Percentiles rank a stretch among this genome's conserved stretches.
Conservation (phyloP, 2,888 invertebrate species). For the Aphodius granarius region DNA sequence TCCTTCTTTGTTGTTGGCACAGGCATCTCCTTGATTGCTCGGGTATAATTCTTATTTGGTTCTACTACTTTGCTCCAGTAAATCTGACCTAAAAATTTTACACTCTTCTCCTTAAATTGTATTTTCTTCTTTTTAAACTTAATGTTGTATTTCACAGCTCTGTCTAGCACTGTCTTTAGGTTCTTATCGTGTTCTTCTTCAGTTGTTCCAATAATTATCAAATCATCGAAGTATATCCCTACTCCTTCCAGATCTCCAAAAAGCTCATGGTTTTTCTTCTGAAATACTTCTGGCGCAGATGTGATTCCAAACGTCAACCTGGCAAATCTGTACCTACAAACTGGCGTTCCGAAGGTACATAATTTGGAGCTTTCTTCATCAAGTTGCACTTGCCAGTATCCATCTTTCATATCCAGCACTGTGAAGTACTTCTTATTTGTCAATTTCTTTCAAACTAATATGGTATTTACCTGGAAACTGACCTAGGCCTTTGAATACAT, state of each 20-base stretch:
- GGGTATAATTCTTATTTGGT: constrained; percentile 24
- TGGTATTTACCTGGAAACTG: background rate
- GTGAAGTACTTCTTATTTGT: constrained; percentile 32
- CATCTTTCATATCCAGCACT: too few species aligned
- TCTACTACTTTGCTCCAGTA: constrained; percentile 27
- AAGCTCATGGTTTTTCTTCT: constrained; percentile 41
- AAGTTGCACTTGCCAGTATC: constrained; percentile 40
- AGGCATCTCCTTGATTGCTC: constrained; percentile 27
- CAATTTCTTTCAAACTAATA: constrained; percentile 16
- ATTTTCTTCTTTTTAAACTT: constrained; percentile 41
- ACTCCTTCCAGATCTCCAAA: constrained; percentile 41
- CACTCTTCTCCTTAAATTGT: constrained; percentile 34
- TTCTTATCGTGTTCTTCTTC: constrained; percentile 35
- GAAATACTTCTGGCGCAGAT: constrained; percentile 41
- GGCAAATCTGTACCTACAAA: constrained; percentile 34
- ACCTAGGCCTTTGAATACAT: constrained; percentile 1
- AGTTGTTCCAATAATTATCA: constrained; percentile 29
- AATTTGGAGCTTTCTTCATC: constrained; percentile 37
- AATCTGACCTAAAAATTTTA: constrained; percentile 40
- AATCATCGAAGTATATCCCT: constrained; percentile 43
- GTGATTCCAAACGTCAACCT: constrained; percentile 31
- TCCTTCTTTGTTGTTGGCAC: constrained; percentile 30
- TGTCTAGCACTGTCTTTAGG: too few species aligned
- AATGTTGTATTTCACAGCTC: too few species aligned
- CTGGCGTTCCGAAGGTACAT: too few species aligned